phyloP scores from a whole-genome alignment of 2,888 invertebrate species.

The Mesochorus sp. region DNA sequence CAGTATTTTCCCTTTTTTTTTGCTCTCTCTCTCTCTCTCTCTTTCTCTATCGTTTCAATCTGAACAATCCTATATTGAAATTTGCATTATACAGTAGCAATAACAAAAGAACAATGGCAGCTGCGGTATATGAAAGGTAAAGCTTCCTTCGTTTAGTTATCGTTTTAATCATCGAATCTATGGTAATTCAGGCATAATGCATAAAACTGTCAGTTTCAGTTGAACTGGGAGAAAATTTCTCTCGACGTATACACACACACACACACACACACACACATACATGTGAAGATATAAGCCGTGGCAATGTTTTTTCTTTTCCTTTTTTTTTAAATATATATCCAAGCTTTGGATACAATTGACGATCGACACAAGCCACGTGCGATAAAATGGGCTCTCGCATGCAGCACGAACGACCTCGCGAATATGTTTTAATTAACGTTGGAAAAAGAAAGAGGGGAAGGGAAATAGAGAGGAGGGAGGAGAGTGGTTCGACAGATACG shows the following conservation, averaged over 20 bases:
- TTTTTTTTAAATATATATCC: constrained; percentile 41
- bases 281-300: constrained; percentile 24
- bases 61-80: too few relatives aligned
- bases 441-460: constrained; percentile 31
- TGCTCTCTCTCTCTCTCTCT: background rate
- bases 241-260: background rate
- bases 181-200: constrained; percentile 7
- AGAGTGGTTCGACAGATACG: background rate
- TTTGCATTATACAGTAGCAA: background rate
- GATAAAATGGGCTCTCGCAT: constrained; percentile 48
- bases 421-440: constrained; percentile 62
- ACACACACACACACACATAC: background rate
- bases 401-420: constrained; percentile 48
- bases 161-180: constrained; percentile 23
- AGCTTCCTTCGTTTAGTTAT: constrained; percentile 10
- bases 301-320: constrained; percentile 19
- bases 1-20: too few relatives aligned
- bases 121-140: background rate
- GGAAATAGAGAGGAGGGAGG: background rate
- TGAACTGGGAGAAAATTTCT: constrained; percentile 19
- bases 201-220: constrained; percentile 8
- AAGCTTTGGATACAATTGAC: constrained; percentile 43
- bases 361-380: constrained; percentile 35
- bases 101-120: background rate
- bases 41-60: too few relatives aligned